Base-by-base conservation (phyloP, 2,888 invertebrate genomes). In the Tetanocera ferruginea region DNA sequence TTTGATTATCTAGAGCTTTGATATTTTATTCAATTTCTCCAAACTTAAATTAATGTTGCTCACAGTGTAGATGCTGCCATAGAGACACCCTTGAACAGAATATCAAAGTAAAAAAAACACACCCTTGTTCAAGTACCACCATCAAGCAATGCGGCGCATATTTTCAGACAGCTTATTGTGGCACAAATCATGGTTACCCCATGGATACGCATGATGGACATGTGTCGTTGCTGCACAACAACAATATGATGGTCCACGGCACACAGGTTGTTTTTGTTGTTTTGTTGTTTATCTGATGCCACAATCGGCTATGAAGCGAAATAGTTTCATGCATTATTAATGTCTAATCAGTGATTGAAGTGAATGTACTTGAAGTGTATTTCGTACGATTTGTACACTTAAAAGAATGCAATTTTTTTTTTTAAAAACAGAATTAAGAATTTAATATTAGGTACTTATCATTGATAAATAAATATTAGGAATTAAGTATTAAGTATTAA, bases 271-370 rank as follows among this genome's bases (percentile, higher is more conserved):
- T 69, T 28, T 23, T 51, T 67, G 43, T 37, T 11, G 19, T 1
- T 23, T 1, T 62, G 28, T 28, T 62, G 14, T 62, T 62, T 23
- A 25, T 52, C 1, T 25, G 57, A 25, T 11, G 25, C 6, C 64
- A 31, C 64, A 8, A 64, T 28, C 64, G 64, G 34, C n/a, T 64
- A 31, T 28, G 14, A 62, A 64, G 34, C 64, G 28, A 64, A 64
- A 34, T 64, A 64, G 64, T 31, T 64, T 31, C 17, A 37, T 60
- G 72, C 34, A 37, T 72, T 72, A 72, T 72, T 72, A 37, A 19
- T 60, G 25, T 23, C 19, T 72, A 37, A 43, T 72, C 71, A 57
- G 57, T 28, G 19, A 57, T 57, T 57, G 71, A 55, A 23, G 71
- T 37, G 71, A 6, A 72, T 55, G 71, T 23, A 62, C n/a, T 19